Evolutionary conservation across 2,113 vertebrate species (phyloP), one percentile per base, ranked within the genome.

Genomic region (Rhabdornis inornatus): DNA sequence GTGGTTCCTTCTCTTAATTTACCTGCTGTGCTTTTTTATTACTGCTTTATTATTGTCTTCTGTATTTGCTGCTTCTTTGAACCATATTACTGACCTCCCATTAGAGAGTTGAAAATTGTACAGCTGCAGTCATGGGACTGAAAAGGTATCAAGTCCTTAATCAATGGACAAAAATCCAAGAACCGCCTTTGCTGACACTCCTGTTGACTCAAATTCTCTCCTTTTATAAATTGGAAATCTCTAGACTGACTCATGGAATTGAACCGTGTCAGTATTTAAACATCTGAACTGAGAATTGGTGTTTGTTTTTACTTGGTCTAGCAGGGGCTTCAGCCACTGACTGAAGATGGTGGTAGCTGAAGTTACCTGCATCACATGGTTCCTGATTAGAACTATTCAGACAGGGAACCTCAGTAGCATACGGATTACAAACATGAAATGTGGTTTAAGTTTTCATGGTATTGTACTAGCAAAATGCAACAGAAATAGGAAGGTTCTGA

Each of bases 31-130:
- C n/a, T 72, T 5, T 57, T 45, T 77, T 74, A 37, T 69, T 68
- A 13, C 0, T 52, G 37, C 52, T 64, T 27, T 40, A 27, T 52
- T 42, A 42, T 2, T 78, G 2, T 83, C 15, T 44, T 76, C 27
- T 83, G 37, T 28, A 31, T 79, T 85, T 93, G 66, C 40, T 69
- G 31, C 33, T 70, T 11, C 75, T 90, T 88, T 61, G 45, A 86
- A 35, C 30, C 7, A 15, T 45, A 33, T 74, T 83, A 35, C 6
- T 83, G 50, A 72, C 50, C 49, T 49, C 8, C 9, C 6, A 33
- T 75, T 20, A 47, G 24, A 25, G 42, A 79, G 14, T 1, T 80
- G 63, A 63, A 88, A 63, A 71, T 25, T 24, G 6, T 33, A 28
- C 33, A 59, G 7, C 37, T 65, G 31, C 44, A 52, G 42, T 13